Percentiles rank a stretch among this genome's conserved stretches.
phyloP scores from a whole-genome alignment of 1,140 invertebrate genomes.

The Trachymyrmex cornetzi region DNA sequence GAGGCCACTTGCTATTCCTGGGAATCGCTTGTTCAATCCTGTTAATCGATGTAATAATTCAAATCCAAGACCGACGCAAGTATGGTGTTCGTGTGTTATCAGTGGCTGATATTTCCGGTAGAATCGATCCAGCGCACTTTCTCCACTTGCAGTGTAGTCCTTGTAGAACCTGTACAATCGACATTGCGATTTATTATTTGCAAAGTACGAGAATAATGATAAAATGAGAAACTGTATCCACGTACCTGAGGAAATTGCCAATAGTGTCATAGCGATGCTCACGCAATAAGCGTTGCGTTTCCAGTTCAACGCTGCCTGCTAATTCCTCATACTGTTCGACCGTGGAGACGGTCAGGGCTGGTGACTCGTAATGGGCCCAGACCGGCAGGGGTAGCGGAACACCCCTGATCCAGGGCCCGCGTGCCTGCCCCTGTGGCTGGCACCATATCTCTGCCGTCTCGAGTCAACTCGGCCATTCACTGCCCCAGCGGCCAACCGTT shows the following conservation, averaged over 20 bases:
- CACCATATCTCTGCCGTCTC: conserved; percentile 88
- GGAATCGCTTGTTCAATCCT: conserved; percentile 88
- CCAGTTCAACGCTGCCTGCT: conserved; percentile 91
- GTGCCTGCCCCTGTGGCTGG: conserved; percentile 87
- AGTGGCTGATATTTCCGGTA: conserved; percentile 92
- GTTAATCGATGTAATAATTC: conserved; percentile 90
- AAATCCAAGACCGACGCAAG: conserved; percentile 95
- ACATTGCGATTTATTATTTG: conserved; percentile 18
- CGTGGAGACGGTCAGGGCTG: conserved; percentile 87
- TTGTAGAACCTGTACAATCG: conserved; percentile 89
- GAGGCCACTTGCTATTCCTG: conserved; percentile 89
- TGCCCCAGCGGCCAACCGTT: conserved; percentile 94
- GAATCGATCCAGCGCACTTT: conserved; percentile 89
- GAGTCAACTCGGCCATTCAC: conserved; percentile 98
- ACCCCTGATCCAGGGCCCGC: conserved; percentile 86
- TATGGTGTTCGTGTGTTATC: conserved; percentile 92
- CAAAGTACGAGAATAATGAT: neutral
- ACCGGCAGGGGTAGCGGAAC: conserved; percentile 86
- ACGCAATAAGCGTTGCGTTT: conserved; percentile 92
- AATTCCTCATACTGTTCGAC: conserved; percentile 93
- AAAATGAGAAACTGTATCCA: neutral
- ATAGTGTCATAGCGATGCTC: conserved; percentile 95
- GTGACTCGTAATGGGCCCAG: conserved; percentile 86
- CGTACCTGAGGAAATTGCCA: conserved; percentile 91
- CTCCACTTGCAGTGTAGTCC: conserved; percentile 89